These are phyloP conservation scores for Pammene aurita DNA, from an alignment of 2,888 invertebrate species.

Conservation along the genomic window DNA sequence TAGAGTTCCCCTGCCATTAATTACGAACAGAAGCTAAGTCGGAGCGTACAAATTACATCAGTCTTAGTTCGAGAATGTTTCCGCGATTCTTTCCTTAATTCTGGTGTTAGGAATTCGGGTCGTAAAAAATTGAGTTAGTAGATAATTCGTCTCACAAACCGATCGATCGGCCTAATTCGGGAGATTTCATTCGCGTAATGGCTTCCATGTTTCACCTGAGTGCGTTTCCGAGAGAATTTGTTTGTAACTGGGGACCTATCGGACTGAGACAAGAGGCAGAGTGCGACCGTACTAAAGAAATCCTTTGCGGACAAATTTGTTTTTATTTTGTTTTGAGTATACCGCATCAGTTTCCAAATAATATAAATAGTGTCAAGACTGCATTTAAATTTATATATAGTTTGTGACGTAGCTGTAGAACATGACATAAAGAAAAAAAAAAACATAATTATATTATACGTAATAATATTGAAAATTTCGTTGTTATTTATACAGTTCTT, in stretches of 20 bases:
- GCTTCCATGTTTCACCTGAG: slow-evolving; percentile 71
- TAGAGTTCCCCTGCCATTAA: slow-evolving; percentile 65
- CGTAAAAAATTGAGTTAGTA: slow-evolving; percentile 59
- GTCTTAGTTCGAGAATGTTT: slow-evolving; percentile 67
- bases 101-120: slow-evolving; percentile 56
- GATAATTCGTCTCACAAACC: slow-evolving; percentile 68
- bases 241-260: slow-evolving; percentile 50
- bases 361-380: not conserved
- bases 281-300: slow-evolving; percentile 38
- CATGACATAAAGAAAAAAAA: too few relatives aligned
- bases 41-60: slow-evolving; percentile 68
- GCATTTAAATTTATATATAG: too few relatives aligned
- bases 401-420: too few relatives aligned
- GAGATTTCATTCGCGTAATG: slow-evolving; percentile 67
- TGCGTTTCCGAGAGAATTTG: slow-evolving; percentile 61
- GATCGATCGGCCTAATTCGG: slow-evolving; percentile 71
- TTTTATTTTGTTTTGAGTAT: slow-evolving; percentile 29
- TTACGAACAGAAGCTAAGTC: slow-evolving; percentile 64
- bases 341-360: not conserved
- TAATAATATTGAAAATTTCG: too few relatives aligned
- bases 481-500: too few relatives aligned
- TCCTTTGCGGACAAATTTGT: slow-evolving; percentile 35
- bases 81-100: slow-evolving; percentile 64
- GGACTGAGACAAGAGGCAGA: slow-evolving; percentile 27
- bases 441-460: too few relatives aligned